These are phyloP conservation scores for Trichonephila clavata DNA, from an alignment of 1,140 invertebrate species.

Conservation along the genomic window DNA sequence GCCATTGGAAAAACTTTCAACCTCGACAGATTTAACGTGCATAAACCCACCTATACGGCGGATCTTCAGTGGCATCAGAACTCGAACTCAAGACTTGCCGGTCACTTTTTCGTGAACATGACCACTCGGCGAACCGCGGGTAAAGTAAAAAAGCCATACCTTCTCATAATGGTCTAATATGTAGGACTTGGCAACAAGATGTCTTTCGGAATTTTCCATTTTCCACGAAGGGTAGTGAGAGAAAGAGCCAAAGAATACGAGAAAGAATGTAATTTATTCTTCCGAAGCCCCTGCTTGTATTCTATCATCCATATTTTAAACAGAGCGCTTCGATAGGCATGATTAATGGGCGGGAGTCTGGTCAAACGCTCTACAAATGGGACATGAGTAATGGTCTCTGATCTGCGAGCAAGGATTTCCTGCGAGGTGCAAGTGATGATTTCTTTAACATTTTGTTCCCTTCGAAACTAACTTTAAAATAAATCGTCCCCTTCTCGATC, in stretches of 20 bases:
- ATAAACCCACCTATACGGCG: too few species aligned
- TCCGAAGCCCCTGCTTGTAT: background rate
- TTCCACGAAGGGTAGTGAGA: background rate
- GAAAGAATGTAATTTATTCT: conserved; percentile 15
- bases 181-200: background rate
- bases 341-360: conserved; percentile 17
- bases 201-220: background rate
- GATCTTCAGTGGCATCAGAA: too few species aligned
- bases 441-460: conserved; percentile 31
- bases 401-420: background rate
- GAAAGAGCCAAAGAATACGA: background rate
- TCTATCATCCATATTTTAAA: conserved; percentile 48
- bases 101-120: too few species aligned
- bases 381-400: conserved; percentile 25
- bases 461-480: background rate
- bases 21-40: too few species aligned
- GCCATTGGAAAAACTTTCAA: too few species aligned
- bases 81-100: too few species aligned
- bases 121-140: too few species aligned
- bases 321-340: conserved; percentile 9
- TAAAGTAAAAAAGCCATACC: too few species aligned
- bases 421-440: conserved; percentile 21
- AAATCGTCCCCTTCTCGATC: background rate
- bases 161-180: background rate
- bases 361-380: conserved; percentile 23